phyloP scores from a whole-genome alignment of 2,797 vertebrate species.

The Nyctalus aviator region DNA sequence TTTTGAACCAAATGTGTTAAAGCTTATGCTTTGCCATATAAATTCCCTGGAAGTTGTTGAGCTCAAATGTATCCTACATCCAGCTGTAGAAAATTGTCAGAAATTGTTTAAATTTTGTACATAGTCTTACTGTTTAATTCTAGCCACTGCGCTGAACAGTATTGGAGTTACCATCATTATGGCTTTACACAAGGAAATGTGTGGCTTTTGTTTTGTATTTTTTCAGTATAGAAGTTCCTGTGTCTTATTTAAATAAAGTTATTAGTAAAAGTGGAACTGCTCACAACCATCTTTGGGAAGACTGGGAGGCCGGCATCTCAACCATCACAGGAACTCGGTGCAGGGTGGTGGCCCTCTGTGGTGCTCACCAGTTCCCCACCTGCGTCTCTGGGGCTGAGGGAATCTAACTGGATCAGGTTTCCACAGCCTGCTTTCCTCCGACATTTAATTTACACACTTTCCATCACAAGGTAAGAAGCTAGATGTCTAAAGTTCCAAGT shows the following conservation, averaged over 20 bases:
- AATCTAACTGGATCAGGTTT: background rate
- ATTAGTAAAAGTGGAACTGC: constrained; percentile 88
- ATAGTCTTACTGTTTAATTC: constrained; percentile 90
- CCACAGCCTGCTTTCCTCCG: constrained; percentile 42
- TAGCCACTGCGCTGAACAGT: constrained; percentile 90
- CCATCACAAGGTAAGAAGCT: constrained; percentile 14
- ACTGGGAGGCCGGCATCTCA: background rate
- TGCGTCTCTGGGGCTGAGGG: background rate
- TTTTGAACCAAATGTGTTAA: constrained; percentile 89
- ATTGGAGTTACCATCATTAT: constrained; percentile 89
- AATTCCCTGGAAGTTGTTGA: constrained; percentile 88
- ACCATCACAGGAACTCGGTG: background rate
- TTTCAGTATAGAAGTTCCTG: constrained; percentile 92
- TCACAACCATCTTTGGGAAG: background rate
- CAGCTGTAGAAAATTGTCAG: constrained; percentile 89
- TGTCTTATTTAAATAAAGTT: constrained; percentile 96
- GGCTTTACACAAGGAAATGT: constrained; percentile 89
- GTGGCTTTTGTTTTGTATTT: constrained; percentile 93
- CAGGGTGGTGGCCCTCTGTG: background rate
- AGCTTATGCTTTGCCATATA: constrained; percentile 88
- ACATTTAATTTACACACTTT: constrained; percentile 37
- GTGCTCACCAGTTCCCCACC: background rate
- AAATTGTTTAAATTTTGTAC: constrained; percentile 91
- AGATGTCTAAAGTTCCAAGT: constrained; percentile 33
- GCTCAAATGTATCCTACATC: constrained; percentile 88